These are phyloP conservation scores for Montipora capricornis DNA, from an alignment of 64 coral and sea anemone genomes.

Conservation along the genomic window DNA sequence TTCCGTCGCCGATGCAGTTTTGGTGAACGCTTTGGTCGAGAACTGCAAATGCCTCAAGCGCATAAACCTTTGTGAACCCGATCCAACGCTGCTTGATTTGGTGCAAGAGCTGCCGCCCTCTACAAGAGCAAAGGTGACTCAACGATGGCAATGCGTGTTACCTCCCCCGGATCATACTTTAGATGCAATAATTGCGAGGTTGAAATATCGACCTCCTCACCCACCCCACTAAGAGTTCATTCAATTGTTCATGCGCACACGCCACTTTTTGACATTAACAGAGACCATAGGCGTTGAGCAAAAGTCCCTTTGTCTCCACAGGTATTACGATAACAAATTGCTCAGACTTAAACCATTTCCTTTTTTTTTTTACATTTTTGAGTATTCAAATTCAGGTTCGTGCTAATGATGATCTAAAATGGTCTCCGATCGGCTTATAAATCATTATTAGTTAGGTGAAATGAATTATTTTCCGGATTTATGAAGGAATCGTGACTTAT, in stretches of 20 bases:
- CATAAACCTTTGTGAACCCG: slow-evolving; percentile 96
- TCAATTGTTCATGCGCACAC: background rate
- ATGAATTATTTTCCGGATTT: background rate
- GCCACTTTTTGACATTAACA: background rate
- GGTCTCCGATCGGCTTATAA: background rate
- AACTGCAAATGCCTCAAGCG: slow-evolving; percentile 67
- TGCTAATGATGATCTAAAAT: background rate
- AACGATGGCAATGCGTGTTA: slow-evolving; percentile 97
- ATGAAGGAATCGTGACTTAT: background rate
- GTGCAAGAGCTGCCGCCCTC: slow-evolving; percentile 67
- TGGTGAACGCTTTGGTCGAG: slow-evolving; percentile 80
- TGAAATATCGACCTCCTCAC: slow-evolving; percentile 69
- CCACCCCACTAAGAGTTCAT: background rate
- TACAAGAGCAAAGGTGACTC: slow-evolving; percentile 79
- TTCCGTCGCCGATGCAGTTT: slow-evolving; percentile 74
- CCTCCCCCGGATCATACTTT: slow-evolving; percentile 90
- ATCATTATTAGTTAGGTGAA: slow-evolving; percentile 31
- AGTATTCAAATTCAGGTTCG: background rate
- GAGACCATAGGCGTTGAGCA: background rate
- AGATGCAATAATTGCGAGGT: slow-evolving; percentile 80
- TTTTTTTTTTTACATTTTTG: background rate
- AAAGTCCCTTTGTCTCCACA: background rate
- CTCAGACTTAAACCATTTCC: background rate
- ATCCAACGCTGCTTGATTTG: slow-evolving; percentile 80
- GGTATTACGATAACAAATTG: background rate